Base-by-base conservation (phyloP, 2,797 vertebrate species). In the Tamandua tetradactyla region DNA sequence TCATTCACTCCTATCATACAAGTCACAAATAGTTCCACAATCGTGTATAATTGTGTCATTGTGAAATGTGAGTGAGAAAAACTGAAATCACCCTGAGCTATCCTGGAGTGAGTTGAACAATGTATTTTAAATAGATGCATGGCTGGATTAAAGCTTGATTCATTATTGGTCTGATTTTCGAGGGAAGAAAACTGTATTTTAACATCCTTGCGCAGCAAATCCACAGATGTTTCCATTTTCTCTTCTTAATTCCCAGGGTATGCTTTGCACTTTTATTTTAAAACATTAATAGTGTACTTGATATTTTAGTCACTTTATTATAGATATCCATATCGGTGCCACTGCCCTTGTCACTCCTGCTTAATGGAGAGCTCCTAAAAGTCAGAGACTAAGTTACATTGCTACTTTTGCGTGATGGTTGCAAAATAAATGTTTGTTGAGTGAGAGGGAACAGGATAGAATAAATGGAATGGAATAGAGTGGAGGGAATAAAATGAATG, bases 241-340 rank as follows among this genome's bases (percentile, higher is more conserved):
- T 83, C 64, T 82, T 94, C 59, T 92, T 74, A 57, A 75, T 62
- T 55, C 30, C 17, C 23, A 72, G 62, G 74, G 7, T 47, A 18
- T 62, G 3, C 55, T 85, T 86, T 68, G 8, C n/a, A 88, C 9
- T 40, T 90, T 7, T 79, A 52, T 79, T 87, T 95, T 75, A 92
- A 84, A 87, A 57, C 32, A 62, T 71, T 69, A 85, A 59, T 76
- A 30, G 83, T 91, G 52, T 27, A 40, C 44, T 84, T 75, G 87
- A 83, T 71, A 30, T 64, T 71, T 7, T 90, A 23, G 6, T 37
- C 49, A 52, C 49, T 69, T 89, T 74, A 17, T 47, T 82, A 89
- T 37, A 78, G 32, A 18, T 84, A n/a, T 57, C 47, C 66, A 6
- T 61, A 22, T 59, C 69, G 30, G 0, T 80, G 47, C n/a, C 23